Conservation (phyloP, 2,113 vertebrate species). For the Zootoca vivipara region DNA sequence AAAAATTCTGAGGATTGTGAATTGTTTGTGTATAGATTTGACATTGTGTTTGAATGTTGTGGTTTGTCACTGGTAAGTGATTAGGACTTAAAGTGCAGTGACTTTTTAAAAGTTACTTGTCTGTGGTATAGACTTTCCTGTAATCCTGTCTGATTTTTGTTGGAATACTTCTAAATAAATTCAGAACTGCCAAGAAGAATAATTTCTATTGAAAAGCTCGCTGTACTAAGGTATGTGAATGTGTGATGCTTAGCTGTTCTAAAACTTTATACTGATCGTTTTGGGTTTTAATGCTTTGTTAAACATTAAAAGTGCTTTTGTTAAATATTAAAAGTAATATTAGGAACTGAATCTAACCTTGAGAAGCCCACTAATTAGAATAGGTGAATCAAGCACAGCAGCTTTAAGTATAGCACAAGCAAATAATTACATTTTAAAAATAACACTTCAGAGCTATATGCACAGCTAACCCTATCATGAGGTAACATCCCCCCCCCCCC, state of each 20-base stretch:
- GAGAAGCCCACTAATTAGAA: conserved; percentile 25
- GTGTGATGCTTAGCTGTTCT: not conserved
- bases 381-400: conserved; percentile 6
- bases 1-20: not conserved
- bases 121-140: not conserved
- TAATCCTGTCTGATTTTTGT: not conserved
- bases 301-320: not conserved
- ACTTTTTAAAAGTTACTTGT: not conserved
- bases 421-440: not conserved
- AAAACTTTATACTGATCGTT: not conserved
- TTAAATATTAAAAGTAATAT: not conserved
- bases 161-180: not conserved
- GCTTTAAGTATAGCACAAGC: conserved; percentile 27
- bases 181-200: not conserved
- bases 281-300: not conserved
- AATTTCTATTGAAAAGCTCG: not conserved
- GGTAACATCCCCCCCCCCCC: conserved; percentile 14
- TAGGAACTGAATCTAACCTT: not conserved
- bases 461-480: conserved; percentile 23
- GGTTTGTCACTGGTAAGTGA: not conserved
- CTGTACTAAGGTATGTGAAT: not conserved
- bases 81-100: not conserved
- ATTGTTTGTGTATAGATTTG: not conserved
- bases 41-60: not conserved
- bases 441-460: not conserved